These are phyloP conservation scores for Drosophila nr. perissopoda DNA, from an alignment of 2,888 invertebrate genomes.

Conservation along the genomic window DNA sequence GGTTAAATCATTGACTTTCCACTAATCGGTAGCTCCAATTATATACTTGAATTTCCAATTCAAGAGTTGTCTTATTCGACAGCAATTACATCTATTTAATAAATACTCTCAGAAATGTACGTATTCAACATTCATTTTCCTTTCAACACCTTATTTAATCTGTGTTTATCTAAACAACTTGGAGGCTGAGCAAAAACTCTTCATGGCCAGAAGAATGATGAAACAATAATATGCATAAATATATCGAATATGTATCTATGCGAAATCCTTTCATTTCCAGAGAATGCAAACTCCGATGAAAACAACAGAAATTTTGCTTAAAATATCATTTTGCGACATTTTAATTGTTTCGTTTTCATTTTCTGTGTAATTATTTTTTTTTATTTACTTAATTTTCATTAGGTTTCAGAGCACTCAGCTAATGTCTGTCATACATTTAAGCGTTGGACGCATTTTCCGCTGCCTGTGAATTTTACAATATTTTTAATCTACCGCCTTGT, in stretches of 20 bases:
- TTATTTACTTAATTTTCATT: constrained; percentile 6
- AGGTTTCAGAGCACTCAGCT: constrained; percentile 31
- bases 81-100: background rate
- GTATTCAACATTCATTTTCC: no score
- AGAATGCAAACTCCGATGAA: background rate
- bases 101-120: background rate
- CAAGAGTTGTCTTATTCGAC: background rate
- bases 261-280: background rate
- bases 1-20: background rate
- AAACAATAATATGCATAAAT: background rate
- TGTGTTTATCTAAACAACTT: no score
- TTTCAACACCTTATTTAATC: no score
- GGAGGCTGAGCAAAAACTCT: no score
- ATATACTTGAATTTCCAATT: background rate
- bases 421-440: constrained; percentile 7
- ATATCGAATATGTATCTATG: background rate
- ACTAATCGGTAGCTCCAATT: background rate
- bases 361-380: background rate
- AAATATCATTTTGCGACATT: background rate
- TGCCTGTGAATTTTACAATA: background rate
- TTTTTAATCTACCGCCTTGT: constrained; percentile 9
- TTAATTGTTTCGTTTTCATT: constrained; percentile 2
- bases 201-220: background rate
- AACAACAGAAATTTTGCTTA: background rate
- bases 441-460: constrained; percentile 2